A percentile compares a stretch with the other conserved stretches of the same genome.
phyloP scores from a whole-genome alignment of 2,888 invertebrate species.

The Drosophila stalkeri region DNA sequence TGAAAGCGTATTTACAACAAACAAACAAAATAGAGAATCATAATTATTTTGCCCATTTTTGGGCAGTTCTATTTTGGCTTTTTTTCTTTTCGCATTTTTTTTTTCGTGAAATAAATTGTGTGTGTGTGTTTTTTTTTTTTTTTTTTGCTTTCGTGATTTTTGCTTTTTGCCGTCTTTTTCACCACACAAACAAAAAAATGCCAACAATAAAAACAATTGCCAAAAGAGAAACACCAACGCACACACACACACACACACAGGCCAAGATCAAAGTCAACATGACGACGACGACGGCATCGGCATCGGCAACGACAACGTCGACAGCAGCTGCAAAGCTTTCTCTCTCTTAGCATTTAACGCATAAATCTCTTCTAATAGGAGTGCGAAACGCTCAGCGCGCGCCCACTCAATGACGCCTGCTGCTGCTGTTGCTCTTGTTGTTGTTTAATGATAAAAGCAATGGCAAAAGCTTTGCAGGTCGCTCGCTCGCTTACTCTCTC shows the following conservation, averaged over 20 bases:
- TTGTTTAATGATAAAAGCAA: conserved; percentile 18
- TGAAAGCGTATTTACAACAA: conserved; percentile 32
- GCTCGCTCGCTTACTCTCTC: conserved; percentile 14
- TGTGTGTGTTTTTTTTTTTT: conserved; percentile 13
- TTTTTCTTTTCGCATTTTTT: conserved; percentile 10
- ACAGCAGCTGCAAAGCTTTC: conserved; percentile 36
- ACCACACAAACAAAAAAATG: conserved; percentile 64
- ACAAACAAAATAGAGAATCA: conserved; percentile 29
- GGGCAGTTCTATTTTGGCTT: conserved; percentile 24
- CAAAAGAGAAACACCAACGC: conserved; percentile 52
- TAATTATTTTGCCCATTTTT: conserved; percentile 49
- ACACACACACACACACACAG: conserved; percentile 22
- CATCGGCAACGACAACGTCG: conserved; percentile 6
- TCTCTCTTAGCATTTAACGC: conserved; percentile 39
- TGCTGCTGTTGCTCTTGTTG: conserved; percentile 20
- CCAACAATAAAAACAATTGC: conserved; percentile 60
- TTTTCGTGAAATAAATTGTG: conserved; percentile 14
- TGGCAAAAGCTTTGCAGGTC: conserved; percentile 32
- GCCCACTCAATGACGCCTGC: conserved; percentile 44
- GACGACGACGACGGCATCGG: conserved; percentile 10
- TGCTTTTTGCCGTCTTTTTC: conserved; percentile 55
- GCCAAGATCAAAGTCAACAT: conserved; percentile 76
- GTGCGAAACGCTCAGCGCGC: conserved; percentile 34
- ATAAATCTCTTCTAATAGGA: conserved; percentile 59
- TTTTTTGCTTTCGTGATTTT: conserved; percentile 32